Evolutionary conservation across 2,888 invertebrate genomes (phyloP).

Genomic region (Spodoptera exigua): DNA sequence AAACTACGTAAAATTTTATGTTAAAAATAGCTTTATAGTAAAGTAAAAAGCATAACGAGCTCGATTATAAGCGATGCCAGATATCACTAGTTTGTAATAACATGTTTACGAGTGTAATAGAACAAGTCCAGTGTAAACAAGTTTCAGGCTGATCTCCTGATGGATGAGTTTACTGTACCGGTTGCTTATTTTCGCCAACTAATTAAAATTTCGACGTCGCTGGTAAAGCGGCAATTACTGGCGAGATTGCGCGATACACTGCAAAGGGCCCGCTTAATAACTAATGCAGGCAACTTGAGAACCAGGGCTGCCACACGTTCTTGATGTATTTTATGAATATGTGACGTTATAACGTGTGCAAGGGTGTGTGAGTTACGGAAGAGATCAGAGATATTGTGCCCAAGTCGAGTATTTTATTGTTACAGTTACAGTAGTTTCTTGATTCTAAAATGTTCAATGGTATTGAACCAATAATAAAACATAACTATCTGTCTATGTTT

Average conservation of each 20-base stretch:
- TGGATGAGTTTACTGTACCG: constrained; percentile 48
- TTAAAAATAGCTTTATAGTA: neutral
- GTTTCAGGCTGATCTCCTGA: constrained; percentile 51
- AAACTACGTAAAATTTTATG: too few relatives aligned
- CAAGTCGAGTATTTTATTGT: too few relatives aligned
- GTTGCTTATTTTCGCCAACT: constrained; percentile 60
- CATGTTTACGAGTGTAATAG: constrained; percentile 24
- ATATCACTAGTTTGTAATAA: constrained; percentile 46
- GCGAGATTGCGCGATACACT: constrained; percentile 63
- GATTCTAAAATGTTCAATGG: too few relatives aligned
- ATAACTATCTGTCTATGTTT: too few relatives aligned
- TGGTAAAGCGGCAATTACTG: constrained; percentile 67
- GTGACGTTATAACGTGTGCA: neutral
- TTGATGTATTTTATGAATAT: constrained; percentile 7
- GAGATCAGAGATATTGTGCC: too few relatives aligned
- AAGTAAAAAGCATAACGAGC: constrained; percentile 27
- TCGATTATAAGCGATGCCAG: constrained; percentile 45
- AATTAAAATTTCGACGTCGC: constrained; percentile 72
- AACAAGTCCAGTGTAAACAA: constrained; percentile 49
- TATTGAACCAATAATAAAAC: too few relatives aligned
- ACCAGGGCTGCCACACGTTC: constrained; percentile 46
- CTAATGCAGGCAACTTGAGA: constrained; percentile 54
- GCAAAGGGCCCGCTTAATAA: constrained; percentile 62
- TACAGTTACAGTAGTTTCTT: too few relatives aligned
- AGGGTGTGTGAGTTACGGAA: too few relatives aligned